Percentiles rank a stretch among this genome's conserved stretches.
Evolutionary conservation across 37 sponge, comb jelly and placozoan genomes (phyloP).

Genomic region (Mnemiopsis leidyi): DNA sequence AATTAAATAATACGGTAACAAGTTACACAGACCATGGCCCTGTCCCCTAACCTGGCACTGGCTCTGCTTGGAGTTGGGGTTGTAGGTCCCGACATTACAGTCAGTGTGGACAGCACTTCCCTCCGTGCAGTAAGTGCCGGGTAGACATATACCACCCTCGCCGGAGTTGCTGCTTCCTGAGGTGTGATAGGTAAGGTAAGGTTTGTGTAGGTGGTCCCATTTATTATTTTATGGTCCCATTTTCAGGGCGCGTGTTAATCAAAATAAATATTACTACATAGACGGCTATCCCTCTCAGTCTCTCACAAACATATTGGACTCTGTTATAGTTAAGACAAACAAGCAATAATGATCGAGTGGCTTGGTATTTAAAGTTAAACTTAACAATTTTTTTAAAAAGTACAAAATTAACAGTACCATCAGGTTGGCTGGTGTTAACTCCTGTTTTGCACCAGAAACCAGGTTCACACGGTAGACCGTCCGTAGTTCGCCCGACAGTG

Average conservation of each 20-base stretch:
- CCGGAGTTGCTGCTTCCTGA: constrained; percentile 7
- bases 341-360: no score
- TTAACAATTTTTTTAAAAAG: not conserved
- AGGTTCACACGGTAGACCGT: not conserved
- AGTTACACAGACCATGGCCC: no score
- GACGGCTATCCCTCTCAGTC: no score
- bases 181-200: no score
- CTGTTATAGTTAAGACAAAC: no score
- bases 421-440: constrained; percentile 4
- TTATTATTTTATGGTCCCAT: no score
- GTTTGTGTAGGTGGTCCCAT: no score
- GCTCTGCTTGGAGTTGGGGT: constrained; percentile 2
- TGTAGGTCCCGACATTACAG: constrained; percentile 45
- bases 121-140: constrained; percentile 30
- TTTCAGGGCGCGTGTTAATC: no score
- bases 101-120: not conserved
- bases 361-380: no score
- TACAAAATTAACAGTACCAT: constrained; percentile 27
- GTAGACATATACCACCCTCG: constrained; percentile 29
- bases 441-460: constrained; percentile 65
- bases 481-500: not conserved
- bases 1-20: no score
- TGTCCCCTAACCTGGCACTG: not conserved
- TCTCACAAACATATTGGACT: no score
- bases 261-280: no score